Conservation (phyloP, 2,888 invertebrate species). For the Hypolimnas misippus region DNA sequence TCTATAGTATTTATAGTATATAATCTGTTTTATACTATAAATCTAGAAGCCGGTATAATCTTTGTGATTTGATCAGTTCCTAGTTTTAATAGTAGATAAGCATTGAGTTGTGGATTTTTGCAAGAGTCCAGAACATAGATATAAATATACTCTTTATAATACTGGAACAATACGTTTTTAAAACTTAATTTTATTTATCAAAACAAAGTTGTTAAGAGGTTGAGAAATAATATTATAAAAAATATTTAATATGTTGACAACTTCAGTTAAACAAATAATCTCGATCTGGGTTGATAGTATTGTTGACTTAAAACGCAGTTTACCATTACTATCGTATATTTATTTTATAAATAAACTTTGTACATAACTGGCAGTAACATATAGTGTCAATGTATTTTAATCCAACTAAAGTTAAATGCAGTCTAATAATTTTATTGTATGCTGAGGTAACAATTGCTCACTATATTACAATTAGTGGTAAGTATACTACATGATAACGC, state of each 20-base stretch:
- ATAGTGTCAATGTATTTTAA: constrained; percentile 3
- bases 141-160: no score
- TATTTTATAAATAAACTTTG: constrained; percentile 20
- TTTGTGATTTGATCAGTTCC: no score
- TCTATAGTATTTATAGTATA: not conserved
- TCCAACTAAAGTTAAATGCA: not conserved
- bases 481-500: constrained; percentile 73
- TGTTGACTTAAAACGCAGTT: constrained; percentile 7
- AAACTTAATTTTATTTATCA: no score
- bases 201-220: no score
- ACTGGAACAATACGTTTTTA: no score
- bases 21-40: no score
- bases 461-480: not conserved
- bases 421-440: not conserved
- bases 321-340: constrained; percentile 12
- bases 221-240: not conserved
- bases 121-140: no score
- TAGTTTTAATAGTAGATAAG: no score
- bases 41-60: no score
- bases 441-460: not conserved
- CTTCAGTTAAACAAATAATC: not conserved
- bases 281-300: not conserved
- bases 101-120: no score
- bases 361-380: constrained; percentile 28
- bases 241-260: not conserved